Evolutionary conservation across 1,140 invertebrate species (phyloP).

Genomic region (Drosophila subobscura): DNA sequence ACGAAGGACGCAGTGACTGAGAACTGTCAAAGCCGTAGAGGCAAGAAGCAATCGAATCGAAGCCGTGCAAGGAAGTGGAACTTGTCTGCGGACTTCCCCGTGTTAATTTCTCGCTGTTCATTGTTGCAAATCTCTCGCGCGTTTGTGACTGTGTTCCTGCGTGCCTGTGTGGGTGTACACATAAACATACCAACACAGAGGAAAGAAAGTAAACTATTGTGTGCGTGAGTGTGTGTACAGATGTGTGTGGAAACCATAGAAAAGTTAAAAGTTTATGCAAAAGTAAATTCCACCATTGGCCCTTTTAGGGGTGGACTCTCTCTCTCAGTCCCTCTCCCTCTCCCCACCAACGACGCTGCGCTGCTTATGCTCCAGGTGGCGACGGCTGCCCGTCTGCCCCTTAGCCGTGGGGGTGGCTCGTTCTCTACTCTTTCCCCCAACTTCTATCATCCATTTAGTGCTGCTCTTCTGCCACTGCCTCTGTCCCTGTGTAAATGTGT

Average conservation of each 20-base stretch:
- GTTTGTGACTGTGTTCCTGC: conserved; percentile 14
- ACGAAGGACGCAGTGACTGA: conserved; percentile 35
- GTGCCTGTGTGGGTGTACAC: conserved; percentile 13
- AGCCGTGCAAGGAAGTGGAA: conserved; percentile 28
- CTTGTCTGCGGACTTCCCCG: conserved; percentile 36
- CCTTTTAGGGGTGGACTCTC: conserved; percentile 52
- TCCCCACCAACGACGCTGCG: not conserved
- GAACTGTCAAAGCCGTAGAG: not conserved
- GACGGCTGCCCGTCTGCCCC: conserved; percentile 5
- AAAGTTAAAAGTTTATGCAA: conserved; percentile 73
- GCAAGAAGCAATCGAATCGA: conserved; percentile 43
- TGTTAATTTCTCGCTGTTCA: conserved; percentile 20
- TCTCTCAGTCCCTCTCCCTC: conserved; percentile 3
- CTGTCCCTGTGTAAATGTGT: conserved; percentile 45
- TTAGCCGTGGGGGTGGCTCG: conserved; percentile 46
- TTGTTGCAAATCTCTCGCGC: conserved; percentile 31
- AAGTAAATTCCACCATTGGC: conserved; percentile 75
- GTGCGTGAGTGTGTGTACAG: conserved; percentile 10
- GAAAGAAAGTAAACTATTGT: not conserved
- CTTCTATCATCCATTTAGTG: not conserved
- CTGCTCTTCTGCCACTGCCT: not conserved
- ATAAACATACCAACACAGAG: conserved; percentile 5
- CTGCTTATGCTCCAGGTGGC: conserved; percentile 8
- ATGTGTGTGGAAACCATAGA: conserved; percentile 66
- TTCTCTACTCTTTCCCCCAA: conserved; percentile 23